Base-by-base conservation (phyloP, 2,113 vertebrate genomes). In the Channa maculata region DNA sequence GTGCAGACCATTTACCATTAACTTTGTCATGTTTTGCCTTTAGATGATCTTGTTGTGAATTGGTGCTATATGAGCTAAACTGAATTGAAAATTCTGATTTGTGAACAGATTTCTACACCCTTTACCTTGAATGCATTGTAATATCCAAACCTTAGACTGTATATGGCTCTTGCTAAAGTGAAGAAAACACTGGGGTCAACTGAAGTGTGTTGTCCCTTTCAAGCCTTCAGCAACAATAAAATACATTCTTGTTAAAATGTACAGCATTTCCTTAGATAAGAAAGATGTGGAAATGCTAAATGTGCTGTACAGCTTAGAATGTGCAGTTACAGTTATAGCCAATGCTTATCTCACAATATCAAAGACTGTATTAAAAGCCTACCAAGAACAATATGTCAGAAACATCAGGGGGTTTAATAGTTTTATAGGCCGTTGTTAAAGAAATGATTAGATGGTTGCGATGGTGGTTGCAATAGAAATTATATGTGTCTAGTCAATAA, bases 401-500 rank as follows among this genome's bases (percentile, higher is more conserved):
- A 0, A n/a, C 2, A 3, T 58, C 46, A 51, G 0, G 24, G 2
- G 12, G 13, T 2, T 54, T 7, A 38, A 43, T 43, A 8, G 6
- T 51, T 71, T 43, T 60, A 57, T 34, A n/a, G 43, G n/a, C 10
- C 36, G 24, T 11, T 24, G 9, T 37, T 12, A 24, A 39, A 41
- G 15, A 24, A 69, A 54, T 33, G 9, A 57, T 33, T 24, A 24
- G 24, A 24, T 24, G 24, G 24, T 24, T 24, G 24, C 24, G 24
- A 24, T 24, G 24, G 24, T 24, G 24, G 24, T 24, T 24, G 24
- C 24, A 24, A 24, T 24, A 24, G 24, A 24, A 24, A 24, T 24
- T 24, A 24, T 24, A 24, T 24, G 24, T 24, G 24, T 24, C 24
- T 24, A 24, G 39, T 33, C 36, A 9, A 71, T 87, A 76, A 73